These are phyloP conservation scores for Ptyas mucosa DNA, from an alignment of 2,113 vertebrate genomes.

Conservation along the genomic window DNA sequence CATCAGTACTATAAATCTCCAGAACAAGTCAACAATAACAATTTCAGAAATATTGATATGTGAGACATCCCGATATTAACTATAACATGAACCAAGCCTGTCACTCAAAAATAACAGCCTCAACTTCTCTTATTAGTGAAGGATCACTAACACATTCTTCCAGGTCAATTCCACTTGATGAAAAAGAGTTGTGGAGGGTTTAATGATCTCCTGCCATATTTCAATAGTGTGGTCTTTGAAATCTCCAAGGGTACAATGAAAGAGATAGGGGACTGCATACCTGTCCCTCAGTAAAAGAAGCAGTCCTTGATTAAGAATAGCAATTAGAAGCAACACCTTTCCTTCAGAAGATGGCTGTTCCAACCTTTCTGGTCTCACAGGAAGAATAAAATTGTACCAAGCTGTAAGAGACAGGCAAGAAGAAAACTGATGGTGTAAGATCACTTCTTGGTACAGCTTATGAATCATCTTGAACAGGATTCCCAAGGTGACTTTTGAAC, in stretches of 20 bases:
- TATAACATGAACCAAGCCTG: neutral
- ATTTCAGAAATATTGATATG: neutral
- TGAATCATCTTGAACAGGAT: slow-evolving; percentile 31
- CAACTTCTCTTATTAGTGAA: neutral
- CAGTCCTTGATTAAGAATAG: neutral
- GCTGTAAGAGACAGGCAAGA: slow-evolving; percentile 25
- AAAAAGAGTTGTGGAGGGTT: neutral
- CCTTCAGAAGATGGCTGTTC: slow-evolving; percentile 34
- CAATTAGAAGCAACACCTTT: neutral
- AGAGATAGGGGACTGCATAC: neutral
- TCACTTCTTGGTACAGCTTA: neutral
- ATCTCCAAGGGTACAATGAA: neutral
- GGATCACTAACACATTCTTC: neutral
- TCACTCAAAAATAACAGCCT: neutral
- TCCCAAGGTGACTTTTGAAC: slow-evolving; percentile 2
- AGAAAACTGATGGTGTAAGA: slow-evolving; percentile 3
- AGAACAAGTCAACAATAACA: neutral
- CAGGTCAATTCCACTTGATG: neutral
- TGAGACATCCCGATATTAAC: neutral
- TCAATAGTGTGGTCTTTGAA: neutral
- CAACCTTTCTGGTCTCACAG: neutral
- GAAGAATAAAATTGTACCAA: neutral
- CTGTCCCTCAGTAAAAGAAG: fast-evolving
- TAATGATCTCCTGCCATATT: neutral
- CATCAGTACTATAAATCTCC: neutral